phyloP scores from a whole-genome alignment of 1,140 invertebrate genomes.

The Asbolus verrucosus region DNA sequence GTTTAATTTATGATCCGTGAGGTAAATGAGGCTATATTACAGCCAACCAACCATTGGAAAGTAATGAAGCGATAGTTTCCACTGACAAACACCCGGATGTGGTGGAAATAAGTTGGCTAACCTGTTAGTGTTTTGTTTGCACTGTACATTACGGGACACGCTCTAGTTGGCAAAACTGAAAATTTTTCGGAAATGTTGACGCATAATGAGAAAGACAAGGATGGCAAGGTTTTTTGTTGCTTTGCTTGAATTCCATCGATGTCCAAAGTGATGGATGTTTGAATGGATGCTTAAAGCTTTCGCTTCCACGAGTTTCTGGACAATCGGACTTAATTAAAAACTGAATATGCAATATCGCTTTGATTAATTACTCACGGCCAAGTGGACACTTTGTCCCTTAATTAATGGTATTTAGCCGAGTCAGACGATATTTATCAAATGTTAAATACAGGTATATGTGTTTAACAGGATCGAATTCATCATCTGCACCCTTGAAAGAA shows the following conservation, averaged over 20 bases:
- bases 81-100: no score
- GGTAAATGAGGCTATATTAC: background rate
- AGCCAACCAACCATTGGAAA: background rate
- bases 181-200: no score
- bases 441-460: conserved; percentile 6
- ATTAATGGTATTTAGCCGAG: conserved; percentile 17
- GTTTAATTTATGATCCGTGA: no score
- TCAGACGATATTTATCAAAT: conserved; percentile 23
- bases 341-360: conserved; percentile 13
- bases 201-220: no score
- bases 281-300: conserved; percentile 6
- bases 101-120: background rate
- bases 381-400: conserved; percentile 31
- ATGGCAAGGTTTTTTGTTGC: conserved; percentile 2
- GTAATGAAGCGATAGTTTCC: conserved; percentile 9
- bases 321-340: conserved; percentile 36
- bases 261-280: no score
- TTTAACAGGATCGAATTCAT: conserved; percentile 12
- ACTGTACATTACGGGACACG: no score
- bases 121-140: conserved; percentile 1
- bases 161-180: no score
- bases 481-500: background rate
- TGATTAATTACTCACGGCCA: conserved; percentile 23
- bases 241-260: no score
- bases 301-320: background rate